Evolutionary conservation across 2,797 vertebrate genomes (phyloP).

Genomic region (Odontamblyopus rebecca): DNA sequence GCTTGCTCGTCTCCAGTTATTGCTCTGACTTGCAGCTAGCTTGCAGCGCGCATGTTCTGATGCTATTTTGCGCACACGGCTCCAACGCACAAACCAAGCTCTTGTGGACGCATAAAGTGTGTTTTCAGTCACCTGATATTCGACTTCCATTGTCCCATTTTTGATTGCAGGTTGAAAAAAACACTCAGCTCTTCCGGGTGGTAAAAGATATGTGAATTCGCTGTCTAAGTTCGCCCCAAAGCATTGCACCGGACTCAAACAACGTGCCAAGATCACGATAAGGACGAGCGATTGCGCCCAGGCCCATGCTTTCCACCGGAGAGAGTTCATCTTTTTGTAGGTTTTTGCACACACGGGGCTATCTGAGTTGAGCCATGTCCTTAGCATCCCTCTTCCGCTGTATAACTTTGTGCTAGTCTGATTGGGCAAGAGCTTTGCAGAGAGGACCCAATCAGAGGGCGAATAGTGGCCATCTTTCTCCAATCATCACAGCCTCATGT

Average conservation of each 20-base stretch:
- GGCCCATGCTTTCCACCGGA: constrained; percentile 2
- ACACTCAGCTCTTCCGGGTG: constrained; percentile 84
- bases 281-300: constrained; percentile 16
- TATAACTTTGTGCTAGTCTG: constrained; percentile 57
- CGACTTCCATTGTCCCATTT: constrained; percentile 86
- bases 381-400: constrained; percentile 62
- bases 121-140: constrained; percentile 84
- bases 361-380: constrained; percentile 60
- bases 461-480: constrained; percentile 47
- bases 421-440: constrained; percentile 42
- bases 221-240: constrained; percentile 78
- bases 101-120: not conserved
- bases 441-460: constrained; percentile 56
- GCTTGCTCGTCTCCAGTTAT: not conserved
- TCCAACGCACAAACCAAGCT: not conserved
- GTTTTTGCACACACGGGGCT: constrained; percentile 27
- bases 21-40: not conserved
- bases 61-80: too few relatives aligned
- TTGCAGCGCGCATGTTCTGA: not conserved
- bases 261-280: constrained; percentile 24
- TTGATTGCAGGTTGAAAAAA: constrained; percentile 84
- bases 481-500: constrained; percentile 38
- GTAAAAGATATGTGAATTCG: constrained; percentile 88
- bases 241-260: constrained; percentile 22
- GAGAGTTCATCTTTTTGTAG: constrained; percentile 39